Evolutionary conservation across 2,797 vertebrate species (phyloP).

Genomic region (Chaetophractus vellerosus): DNA sequence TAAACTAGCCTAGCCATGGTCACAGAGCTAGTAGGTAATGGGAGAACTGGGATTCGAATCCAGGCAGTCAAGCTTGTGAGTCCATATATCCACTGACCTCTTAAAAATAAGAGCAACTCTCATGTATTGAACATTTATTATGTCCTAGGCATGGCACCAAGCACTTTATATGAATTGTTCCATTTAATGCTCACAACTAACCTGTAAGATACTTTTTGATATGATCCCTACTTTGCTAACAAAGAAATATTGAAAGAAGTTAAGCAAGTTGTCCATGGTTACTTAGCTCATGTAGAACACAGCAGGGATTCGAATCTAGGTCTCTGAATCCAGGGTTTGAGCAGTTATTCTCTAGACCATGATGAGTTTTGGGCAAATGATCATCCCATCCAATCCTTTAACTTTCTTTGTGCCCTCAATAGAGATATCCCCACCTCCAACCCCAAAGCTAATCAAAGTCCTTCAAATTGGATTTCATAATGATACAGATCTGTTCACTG

Average conservation of each 20-base stretch:
- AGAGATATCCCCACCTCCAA: not conserved
- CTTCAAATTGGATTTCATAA: not conserved
- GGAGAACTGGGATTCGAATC: not conserved
- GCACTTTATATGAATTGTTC: not conserved
- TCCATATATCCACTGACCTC: not conserved
- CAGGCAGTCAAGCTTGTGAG: not conserved
- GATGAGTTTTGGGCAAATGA: not conserved
- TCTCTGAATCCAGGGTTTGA: not conserved
- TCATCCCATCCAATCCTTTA: not conserved
- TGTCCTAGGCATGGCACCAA: not conserved
- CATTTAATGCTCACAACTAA: not conserved
- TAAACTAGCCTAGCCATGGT: not conserved
- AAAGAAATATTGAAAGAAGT: not conserved
- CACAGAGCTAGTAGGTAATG: too few species aligned
- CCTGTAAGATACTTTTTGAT: not conserved
- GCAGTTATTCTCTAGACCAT: not conserved
- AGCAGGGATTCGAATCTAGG: not conserved
- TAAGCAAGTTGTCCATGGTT: not conserved
- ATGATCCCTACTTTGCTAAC: not conserved
- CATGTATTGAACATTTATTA: not conserved
- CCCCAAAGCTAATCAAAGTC: not conserved
- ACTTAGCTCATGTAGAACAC: not conserved
- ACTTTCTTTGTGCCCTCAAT: not conserved
- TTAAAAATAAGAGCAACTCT: not conserved
- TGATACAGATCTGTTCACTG: not conserved